Evolutionary conservation across 2,113 vertebrate genomes (phyloP).

Genomic region (Orcinus orca): DNA sequence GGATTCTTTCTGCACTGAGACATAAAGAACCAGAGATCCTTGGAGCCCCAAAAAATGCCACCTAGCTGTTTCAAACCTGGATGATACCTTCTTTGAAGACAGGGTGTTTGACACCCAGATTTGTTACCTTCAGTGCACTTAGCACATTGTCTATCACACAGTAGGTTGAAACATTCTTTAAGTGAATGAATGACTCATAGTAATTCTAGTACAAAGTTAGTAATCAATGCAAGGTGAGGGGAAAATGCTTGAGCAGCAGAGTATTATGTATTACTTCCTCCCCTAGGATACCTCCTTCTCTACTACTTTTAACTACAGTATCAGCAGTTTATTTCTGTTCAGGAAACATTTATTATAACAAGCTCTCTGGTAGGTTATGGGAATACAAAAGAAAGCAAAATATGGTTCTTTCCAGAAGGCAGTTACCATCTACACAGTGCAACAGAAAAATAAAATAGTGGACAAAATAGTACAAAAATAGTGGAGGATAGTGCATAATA

Average conservation of each 20-base stretch:
- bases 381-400: conserved; percentile 48
- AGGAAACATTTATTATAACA: conserved; percentile 35
- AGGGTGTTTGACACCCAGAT: background rate
- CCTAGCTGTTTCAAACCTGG: background rate
- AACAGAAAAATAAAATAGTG: background rate
- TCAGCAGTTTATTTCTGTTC: conserved; percentile 22
- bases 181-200: background rate
- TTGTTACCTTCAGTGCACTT: background rate
- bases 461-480: background rate
- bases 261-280: background rate
- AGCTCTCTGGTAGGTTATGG: background rate
- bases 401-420: background rate
- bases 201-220: background rate
- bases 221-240: background rate
- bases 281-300: background rate
- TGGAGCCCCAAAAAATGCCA: accelerated
- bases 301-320: background rate
- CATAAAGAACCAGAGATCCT: background rate
- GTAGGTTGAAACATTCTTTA: background rate
- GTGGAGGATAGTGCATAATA: background rate
- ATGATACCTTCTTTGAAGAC: background rate
- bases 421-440: background rate
- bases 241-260: background rate
- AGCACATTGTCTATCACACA: background rate
- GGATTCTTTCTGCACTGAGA: background rate